Base-by-base conservation (phyloP, 2,113 vertebrate species). In the Trogon surrucura region DNA sequence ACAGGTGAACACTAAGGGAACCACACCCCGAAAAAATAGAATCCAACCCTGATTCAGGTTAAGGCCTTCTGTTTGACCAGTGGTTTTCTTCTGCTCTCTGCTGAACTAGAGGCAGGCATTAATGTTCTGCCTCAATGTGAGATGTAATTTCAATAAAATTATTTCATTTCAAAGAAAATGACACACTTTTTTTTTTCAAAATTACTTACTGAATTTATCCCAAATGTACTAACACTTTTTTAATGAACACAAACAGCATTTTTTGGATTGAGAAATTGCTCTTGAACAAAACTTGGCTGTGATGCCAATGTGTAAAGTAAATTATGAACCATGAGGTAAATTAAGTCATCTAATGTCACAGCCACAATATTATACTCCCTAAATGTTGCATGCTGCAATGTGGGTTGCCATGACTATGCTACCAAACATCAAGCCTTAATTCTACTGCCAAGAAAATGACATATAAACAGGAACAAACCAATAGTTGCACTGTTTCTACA, bases 311-410 rank as follows among this genome's bases (percentile, higher is more conserved):
- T 85, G 70, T 73, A 81, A 80, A 95, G 69, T 84, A 94, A 95
- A 95, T 93, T 91, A 97, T 75, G 56, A 94, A 66, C 72, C 72
- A 96, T 48, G 80, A 88, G 80, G 85, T 92, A 93, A 96, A 93
- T 91, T 93, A 95, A 97, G 92, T 93, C 83, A 89, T 94, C 61
- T 81, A 91, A 71, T 86, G 92, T 92, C 92, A 94, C 77, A 93
- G 77, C 80, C 86, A 84, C 88, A 84, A 48, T 36, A 94, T 91
- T 96, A 78, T 48, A 44, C 48, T 94, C 85, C 65, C 91, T 81
- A 91, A 96, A 85, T 91, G 91, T 65, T 75, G 41, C 48, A 92
- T 53, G 80, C 73, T 95, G 86, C 65, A 91, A 72, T 44, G 70
- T 51, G 81, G 91, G 67, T 88, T 95, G 84, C 85, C 80, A 91